phyloP scores from a whole-genome alignment of 2,113 vertebrate species.

The Pogona vitticeps region DNA sequence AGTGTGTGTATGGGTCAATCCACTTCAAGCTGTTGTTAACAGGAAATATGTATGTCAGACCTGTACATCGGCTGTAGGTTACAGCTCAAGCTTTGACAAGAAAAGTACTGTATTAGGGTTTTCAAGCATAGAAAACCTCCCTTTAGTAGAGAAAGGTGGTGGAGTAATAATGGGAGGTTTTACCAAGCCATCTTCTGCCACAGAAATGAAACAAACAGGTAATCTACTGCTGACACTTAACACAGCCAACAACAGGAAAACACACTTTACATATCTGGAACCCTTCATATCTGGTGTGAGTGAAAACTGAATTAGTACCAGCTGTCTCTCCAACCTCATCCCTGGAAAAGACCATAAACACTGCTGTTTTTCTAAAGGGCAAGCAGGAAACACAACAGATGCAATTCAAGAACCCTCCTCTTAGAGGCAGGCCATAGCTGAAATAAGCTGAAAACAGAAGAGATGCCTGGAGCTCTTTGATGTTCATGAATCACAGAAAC shows the following conservation, averaged over 20 bases:
- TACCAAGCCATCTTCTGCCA: neutral
- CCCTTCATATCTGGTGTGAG: neutral
- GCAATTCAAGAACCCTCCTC: constrained; percentile 58
- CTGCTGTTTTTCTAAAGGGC: constrained; percentile 49
- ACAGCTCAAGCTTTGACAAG: neutral
- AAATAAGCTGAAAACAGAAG: constrained; percentile 42
- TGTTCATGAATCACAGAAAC: constrained; percentile 71
- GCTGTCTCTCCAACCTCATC: neutral
- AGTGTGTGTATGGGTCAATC: neutral
- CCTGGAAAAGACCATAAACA: neutral
- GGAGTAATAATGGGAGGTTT: neutral
- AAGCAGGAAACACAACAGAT: constrained; percentile 32
- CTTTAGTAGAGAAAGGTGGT: constrained; percentile 2
- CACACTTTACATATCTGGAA: neutral
- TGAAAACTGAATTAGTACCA: constrained; percentile 11
- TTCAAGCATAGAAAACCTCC: neutral
- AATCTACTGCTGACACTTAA: neutral
- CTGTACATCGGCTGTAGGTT: constrained; percentile 37
- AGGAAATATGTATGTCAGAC: constrained; percentile 49
- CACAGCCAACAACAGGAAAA: neutral
- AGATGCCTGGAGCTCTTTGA: constrained; percentile 65
- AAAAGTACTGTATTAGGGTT: constrained; percentile 7
- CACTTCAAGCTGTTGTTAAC: constrained; percentile 50
- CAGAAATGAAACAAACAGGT: neutral
- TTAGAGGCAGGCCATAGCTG: constrained; percentile 20